Base-by-base conservation (phyloP, 2,888 invertebrate genomes). In the Spodoptera picta region DNA sequence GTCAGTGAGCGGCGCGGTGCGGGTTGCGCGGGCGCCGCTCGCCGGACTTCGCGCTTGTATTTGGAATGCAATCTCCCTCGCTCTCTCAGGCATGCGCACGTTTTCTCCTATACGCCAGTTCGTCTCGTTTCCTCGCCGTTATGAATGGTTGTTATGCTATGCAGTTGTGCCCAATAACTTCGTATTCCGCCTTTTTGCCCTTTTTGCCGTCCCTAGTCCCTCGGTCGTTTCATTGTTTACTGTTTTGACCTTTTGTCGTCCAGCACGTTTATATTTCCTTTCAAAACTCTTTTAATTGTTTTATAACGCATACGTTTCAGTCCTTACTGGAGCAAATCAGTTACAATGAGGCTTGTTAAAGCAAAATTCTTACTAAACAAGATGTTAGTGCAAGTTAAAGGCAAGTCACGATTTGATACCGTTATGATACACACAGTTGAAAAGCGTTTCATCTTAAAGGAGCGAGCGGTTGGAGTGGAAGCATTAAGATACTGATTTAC, bases 61-160 rank as follows among this genome's bases (percentile, higher is more conserved):
- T 82, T 77, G 92, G 93, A 93, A 94, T 93, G 93, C 94, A 92
- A 92, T 93, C 92, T 92, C 89, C 88, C 90, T 93, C 85, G 87
- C 93, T 92, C 92, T 91, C 90, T 92, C 92, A 83, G 83, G 80
- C 90, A 87, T 83, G 85, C 83, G 77, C 80, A 61, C 82, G 86
- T 86, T 89, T 93, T 92, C 90, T 89, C 90, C 82, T 77, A 83
- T 83, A 83, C 79, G 65, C 68, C 61, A 58, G 49, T 75, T 70
- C 83, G 84, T 91, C 91, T 90, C 90, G 84, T 89, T 91, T 88
- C 84, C 87, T 88, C 92, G 73, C 83, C 81, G 81, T 87, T 88
- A 91, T 92, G 91, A 93, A 93, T 93, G 92, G 88, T 81, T 82
- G 85, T 86, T 87, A 82, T 87, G 85, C 81, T 84, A 85, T 87